Evolutionary conservation across 2,888 invertebrate genomes (phyloP), one percentile per base, ranked within the genome.

Genomic region (Lycophotia porphyrea): DNA sequence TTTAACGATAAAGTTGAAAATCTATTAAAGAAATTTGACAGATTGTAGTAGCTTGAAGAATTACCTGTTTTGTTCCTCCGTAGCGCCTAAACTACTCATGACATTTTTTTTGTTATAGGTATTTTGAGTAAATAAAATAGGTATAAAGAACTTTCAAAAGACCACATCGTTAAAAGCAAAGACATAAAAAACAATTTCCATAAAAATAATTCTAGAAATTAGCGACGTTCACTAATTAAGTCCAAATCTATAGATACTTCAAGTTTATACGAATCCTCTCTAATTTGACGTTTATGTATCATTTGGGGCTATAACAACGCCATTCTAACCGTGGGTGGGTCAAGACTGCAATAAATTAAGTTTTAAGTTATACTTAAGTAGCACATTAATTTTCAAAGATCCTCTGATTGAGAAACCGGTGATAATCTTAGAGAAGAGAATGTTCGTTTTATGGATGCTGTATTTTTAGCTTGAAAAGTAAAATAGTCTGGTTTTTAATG

Each of bases 211-310:
- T 31, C 27, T 39, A 60, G 1, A 74, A 73, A 31, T 58, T 60
- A 15, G 18, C n/a, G 4, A 52, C 11, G 36, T 75, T 21, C 15
- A 7, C 27, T 66, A 80, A 81, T 66, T 67, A 76, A 58, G 24
- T 44, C 27, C 8, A 70, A 66, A 70, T 55, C 15, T 1, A 55
- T 67, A 65, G 18, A 69, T 55, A 70, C n/a, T 66, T 49, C 0
- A 39, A 60, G 39, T 70, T 52, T 27, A 73, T 58, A 44, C 18
- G 36, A 34, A 42, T 39, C 5, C 5, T 67, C 18, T 47, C 34
- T 55, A 80, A 71, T 84, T 84, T 80, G 81, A 80, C 84, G 36
- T 84, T 84, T 71, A 81, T 65, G 21, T 39, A 42, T 27, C 36
- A 58, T 70, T 63, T 61, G 31, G 18, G 39, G 66, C 36, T 83